Percentiles rank a stretch among this genome's conserved stretches.
Conservation (phyloP, 2,888 invertebrate species). For the Diaphora mendica region DNA sequence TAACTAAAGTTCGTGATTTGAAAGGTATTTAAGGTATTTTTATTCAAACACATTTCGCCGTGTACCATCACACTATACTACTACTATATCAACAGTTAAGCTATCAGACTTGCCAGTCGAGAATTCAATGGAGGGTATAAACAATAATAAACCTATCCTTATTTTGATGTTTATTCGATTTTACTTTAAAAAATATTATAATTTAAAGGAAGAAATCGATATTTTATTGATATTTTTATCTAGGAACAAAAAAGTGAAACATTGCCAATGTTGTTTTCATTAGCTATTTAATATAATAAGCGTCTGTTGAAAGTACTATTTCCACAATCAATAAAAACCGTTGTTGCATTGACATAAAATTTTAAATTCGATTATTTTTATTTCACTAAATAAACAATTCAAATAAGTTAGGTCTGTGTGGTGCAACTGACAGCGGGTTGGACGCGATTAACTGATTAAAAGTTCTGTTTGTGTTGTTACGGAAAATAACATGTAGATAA, state of each 20-base stretch:
- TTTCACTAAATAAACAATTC: constrained; percentile 25
- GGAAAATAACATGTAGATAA: constrained; percentile 3
- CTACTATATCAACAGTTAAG: no score
- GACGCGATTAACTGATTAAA: constrained; percentile 11
- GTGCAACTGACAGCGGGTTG: constrained; percentile 18
- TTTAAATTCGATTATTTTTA: constrained; percentile 17
- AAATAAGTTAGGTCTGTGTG: constrained; percentile 16
- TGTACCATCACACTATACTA: no score
- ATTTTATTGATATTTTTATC: not conserved
- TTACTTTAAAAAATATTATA: not conserved
- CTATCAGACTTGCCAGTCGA: no score
- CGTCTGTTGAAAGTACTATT: not conserved
- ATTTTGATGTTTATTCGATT: not conserved
- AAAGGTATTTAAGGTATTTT: no score
- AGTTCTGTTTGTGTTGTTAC: constrained; percentile 1
- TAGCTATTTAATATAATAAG: not conserved
- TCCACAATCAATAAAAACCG: constrained; percentile 4
- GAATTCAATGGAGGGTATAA: no score
- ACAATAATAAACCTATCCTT: not conserved
- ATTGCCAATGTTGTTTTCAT: not conserved
- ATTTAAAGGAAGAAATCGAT: no score
- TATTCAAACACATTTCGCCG: no score
- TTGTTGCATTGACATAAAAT: constrained; percentile 5
- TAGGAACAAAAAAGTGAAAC: not conserved
- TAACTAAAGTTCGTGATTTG: no score